Evolutionary conservation across 2,797 vertebrate species (phyloP).

Genomic region (Falco rusticolus): DNA sequence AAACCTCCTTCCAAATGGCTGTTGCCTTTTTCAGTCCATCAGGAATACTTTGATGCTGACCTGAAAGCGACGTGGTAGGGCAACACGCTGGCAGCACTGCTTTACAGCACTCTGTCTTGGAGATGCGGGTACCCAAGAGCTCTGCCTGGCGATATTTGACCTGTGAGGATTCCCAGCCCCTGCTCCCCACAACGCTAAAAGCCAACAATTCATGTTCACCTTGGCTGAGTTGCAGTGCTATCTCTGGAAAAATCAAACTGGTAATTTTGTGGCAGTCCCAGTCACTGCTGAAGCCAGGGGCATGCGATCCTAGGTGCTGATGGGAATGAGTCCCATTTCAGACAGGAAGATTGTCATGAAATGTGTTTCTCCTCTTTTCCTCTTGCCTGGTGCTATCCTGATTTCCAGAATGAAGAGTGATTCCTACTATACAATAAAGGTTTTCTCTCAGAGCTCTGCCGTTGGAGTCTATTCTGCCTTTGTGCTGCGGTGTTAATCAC

Average conservation of each 20-base stretch:
- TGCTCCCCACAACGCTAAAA: background rate
- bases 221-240: background rate
- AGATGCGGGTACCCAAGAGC: background rate
- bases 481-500: background rate
- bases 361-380: background rate
- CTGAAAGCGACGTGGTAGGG: background rate
- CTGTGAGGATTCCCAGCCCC: background rate
- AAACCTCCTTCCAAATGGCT: background rate
- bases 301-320: background rate
- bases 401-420: background rate
- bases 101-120: background rate
- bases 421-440: background rate
- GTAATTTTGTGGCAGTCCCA: background rate
- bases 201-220: rapidly evolving
- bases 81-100: rapidly evolving
- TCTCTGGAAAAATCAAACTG: background rate
- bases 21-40: background rate
- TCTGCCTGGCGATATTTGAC: background rate
- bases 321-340: background rate
- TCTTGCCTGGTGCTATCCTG: background rate
- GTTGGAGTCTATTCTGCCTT: background rate
- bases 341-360: background rate
- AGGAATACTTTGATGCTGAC: background rate
- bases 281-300: background rate
- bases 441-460: background rate